phyloP scores from a whole-genome alignment of 2,797 vertebrate genomes.

The Zalophus californianus region DNA sequence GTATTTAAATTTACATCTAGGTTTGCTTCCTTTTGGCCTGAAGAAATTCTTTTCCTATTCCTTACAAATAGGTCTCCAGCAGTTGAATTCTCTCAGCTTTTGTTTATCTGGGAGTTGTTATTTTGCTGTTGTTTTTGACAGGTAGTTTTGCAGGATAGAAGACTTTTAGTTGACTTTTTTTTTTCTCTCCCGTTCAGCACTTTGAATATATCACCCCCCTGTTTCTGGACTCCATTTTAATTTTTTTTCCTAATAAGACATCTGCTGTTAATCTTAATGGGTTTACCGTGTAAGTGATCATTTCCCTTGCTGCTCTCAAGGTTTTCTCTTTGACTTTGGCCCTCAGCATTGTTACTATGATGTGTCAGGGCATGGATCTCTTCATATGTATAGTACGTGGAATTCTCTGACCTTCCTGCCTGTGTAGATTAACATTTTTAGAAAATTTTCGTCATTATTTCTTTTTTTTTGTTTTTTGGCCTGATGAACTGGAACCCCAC shows the following conservation, averaged over 20 bases:
- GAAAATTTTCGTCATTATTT: background rate
- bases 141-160: background rate
- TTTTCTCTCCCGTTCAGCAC: background rate
- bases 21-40: background rate
- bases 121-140: background rate
- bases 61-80: background rate
- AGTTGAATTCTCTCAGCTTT: background rate
- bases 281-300: background rate
- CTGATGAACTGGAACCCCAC: background rate
- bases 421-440: background rate
- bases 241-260: background rate
- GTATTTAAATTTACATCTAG: background rate
- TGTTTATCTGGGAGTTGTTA: background rate
- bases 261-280: background rate
- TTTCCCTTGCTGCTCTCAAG: background rate
- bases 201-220: background rate
- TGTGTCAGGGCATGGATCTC: background rate
- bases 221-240: background rate
- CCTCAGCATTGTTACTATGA: background rate
- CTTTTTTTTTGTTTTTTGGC: background rate
- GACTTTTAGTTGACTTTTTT: background rate
- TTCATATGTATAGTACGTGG: background rate
- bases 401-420: background rate
- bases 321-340: background rate
- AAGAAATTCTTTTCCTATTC: background rate